These are phyloP conservation scores for Cyrtonyx montezumae DNA, from an alignment of 2,113 vertebrate genomes.

Conservation along the genomic window DNA sequence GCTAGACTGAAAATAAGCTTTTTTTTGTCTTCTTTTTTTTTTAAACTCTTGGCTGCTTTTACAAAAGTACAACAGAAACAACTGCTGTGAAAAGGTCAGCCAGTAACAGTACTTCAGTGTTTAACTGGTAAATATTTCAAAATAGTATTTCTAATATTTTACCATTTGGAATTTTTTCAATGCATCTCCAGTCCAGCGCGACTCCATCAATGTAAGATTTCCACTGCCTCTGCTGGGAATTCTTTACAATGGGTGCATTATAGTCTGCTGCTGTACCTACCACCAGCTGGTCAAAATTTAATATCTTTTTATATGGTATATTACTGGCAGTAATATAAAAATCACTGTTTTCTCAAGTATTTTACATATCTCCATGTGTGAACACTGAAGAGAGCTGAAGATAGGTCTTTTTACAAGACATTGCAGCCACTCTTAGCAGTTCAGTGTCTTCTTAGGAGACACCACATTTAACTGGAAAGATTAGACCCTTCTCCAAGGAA, in stretches of 20 bases:
- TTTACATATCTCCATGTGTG: slow-evolving; percentile 69
- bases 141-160: slow-evolving; percentile 82
- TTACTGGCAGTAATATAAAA: slow-evolving; percentile 75
- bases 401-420: slow-evolving; percentile 29
- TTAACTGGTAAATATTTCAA: slow-evolving; percentile 81
- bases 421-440: background rate
- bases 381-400: slow-evolving; percentile 53
- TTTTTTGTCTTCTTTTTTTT: background rate
- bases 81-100: slow-evolving; percentile 75
- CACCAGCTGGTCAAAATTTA: slow-evolving; percentile 73
- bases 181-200: slow-evolving; percentile 66
- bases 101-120: slow-evolving; percentile 79
- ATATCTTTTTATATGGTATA: slow-evolving; percentile 74
- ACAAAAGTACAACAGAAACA: slow-evolving; percentile 72
- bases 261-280: slow-evolving; percentile 73
- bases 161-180: slow-evolving; percentile 81
- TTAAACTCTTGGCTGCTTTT: slow-evolving; percentile 76
- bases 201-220: slow-evolving; percentile 81
- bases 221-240: slow-evolving; percentile 70
- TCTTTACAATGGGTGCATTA: slow-evolving; percentile 79
- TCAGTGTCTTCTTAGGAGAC: slow-evolving; percentile 61
- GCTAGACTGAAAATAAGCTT: slow-evolving; percentile 78
- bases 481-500: slow-evolving; percentile 35
- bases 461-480: background rate
- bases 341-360: slow-evolving; percentile 70